Conservation (phyloP, 2,113 vertebrate species). For the Falco punctatus region DNA sequence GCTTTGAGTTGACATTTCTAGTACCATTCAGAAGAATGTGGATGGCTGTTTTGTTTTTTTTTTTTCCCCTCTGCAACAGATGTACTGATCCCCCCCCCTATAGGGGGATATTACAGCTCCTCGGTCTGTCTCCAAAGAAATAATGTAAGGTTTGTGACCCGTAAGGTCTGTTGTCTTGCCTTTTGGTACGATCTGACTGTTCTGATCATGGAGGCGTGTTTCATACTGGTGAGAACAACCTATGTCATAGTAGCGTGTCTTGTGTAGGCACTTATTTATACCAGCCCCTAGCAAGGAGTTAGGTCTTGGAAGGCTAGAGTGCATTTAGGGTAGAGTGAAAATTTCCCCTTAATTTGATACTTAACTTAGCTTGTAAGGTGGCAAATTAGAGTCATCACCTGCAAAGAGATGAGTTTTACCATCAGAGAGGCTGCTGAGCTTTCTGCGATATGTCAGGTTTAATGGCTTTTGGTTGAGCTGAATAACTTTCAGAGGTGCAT, state of each 20-base stretch:
- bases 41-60: not conserved
- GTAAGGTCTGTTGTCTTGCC: not conserved
- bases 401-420: not conserved
- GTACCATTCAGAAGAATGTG: rapidly evolving
- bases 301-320: rapidly evolving
- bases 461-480: not conserved
- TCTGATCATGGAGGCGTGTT: not conserved
- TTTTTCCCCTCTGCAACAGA: not conserved
- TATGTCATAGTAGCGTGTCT: rapidly evolving
- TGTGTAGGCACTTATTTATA: not conserved
- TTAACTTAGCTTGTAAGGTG: not conserved
- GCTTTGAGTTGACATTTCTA: not conserved
- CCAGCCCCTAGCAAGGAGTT: not conserved
- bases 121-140: not conserved
- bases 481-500: not conserved
- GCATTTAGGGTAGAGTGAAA: rapidly evolving
- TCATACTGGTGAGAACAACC: not conserved
- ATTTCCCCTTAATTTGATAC: not conserved
- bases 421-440: not conserved
- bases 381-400: not conserved
- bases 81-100: not conserved
- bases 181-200: not conserved
- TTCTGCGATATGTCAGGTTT: not conserved
- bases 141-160: not conserved
- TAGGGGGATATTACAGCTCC: not conserved